Conservation (phyloP, 2,113 vertebrate genomes). For the Dicentrarchus labrax region DNA sequence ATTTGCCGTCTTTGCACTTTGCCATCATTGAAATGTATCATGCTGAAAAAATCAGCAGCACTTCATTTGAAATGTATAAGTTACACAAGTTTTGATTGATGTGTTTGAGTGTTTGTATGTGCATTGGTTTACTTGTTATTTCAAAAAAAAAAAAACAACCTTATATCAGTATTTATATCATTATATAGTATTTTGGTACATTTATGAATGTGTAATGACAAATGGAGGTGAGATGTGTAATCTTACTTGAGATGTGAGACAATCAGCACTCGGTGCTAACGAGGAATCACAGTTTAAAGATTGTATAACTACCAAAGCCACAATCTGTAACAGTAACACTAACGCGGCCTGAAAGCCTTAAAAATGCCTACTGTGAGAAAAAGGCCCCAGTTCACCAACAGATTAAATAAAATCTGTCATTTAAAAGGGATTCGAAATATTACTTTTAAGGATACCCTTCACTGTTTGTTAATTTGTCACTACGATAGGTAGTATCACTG, state of each 20-base stretch:
- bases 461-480: constrained; percentile 58
- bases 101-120: constrained; percentile 78
- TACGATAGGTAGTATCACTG: constrained; percentile 29
- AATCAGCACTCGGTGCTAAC: constrained; percentile 72
- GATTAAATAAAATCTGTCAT: constrained; percentile 29
- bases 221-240: constrained; percentile 50
- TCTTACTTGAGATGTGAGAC: constrained; percentile 68
- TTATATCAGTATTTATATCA: constrained; percentile 77
- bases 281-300: constrained; percentile 47
- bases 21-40: constrained; percentile 67
- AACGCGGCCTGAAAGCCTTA: constrained; percentile 58
- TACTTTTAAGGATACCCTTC: constrained; percentile 18
- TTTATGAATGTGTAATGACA: constrained; percentile 72
- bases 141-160: constrained; percentile 26
- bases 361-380: constrained; percentile 36
- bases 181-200: constrained; percentile 78
- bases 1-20: constrained; percentile 78
- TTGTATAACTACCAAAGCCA: constrained; percentile 68
- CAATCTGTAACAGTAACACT: constrained; percentile 66
- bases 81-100: constrained; percentile 71
- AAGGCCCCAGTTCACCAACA: constrained; percentile 10
- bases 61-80: constrained; percentile 61
- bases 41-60: constrained; percentile 64
- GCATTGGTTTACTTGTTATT: constrained; percentile 70
- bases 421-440: background rate